Conservation (phyloP, 2,888 invertebrate genomes). For the Cylindroiulus punctatus region DNA sequence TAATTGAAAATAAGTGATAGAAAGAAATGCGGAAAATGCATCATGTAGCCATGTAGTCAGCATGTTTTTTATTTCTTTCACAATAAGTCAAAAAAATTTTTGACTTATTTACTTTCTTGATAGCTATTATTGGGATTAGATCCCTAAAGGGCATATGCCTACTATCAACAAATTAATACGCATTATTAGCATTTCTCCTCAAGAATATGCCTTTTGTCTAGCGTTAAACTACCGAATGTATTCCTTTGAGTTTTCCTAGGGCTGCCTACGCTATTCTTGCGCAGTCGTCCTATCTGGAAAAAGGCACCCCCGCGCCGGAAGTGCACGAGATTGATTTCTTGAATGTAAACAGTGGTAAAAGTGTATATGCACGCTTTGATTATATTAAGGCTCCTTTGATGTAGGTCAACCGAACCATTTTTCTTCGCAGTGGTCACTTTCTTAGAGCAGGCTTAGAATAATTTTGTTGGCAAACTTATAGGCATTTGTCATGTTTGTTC, state of each 20-base stretch:
- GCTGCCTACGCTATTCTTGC: neutral
- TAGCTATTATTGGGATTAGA: too few relatives aligned
- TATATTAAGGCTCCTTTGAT: constrained; percentile 6
- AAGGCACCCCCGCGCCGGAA: neutral
- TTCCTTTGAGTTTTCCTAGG: neutral
- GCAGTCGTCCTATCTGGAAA: neutral
- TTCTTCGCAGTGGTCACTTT: constrained; percentile 27
- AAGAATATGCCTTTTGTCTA: too few relatives aligned
- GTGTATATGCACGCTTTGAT: constrained; percentile 8
- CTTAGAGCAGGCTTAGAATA: neutral
- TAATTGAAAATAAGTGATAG: too few relatives aligned
- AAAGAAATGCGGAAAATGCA: too few relatives aligned
- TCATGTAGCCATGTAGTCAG: too few relatives aligned
- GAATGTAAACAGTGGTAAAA: constrained; percentile 30
- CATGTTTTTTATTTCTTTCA: too few relatives aligned
- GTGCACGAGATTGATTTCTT: constrained; percentile 25
- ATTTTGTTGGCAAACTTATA: constrained; percentile 24
- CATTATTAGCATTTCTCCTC: too few relatives aligned
- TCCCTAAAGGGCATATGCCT: too few relatives aligned
- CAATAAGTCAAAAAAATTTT: too few relatives aligned
- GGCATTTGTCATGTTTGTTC: neutral
- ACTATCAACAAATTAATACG: too few relatives aligned
- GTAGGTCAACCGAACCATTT: constrained; percentile 23
- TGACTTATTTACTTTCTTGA: too few relatives aligned
- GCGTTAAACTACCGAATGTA: too few relatives aligned